Base-by-base conservation (phyloP, 2,113 vertebrate genomes). In the Microcebus lehilahytsara region DNA sequence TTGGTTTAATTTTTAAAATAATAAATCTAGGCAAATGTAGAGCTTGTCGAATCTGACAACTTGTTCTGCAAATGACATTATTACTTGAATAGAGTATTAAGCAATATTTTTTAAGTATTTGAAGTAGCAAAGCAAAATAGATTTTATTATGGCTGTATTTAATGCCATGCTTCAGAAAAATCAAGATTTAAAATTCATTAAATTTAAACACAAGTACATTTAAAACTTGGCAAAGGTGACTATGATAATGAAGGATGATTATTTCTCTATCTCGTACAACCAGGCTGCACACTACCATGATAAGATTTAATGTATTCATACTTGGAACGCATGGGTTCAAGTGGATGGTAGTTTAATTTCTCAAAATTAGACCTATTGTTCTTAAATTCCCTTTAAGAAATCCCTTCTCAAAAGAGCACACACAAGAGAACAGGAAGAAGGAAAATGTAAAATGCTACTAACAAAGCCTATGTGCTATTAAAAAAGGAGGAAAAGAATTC, bases 21-120 rank as follows among this genome's bases (percentile, higher is more conserved):
- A 97, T 49, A 92, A 93, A 93, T 98, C 84, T 62, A 72, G 96
- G 94, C 96, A 97, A 95, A 95, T 97, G 95, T 96, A 97, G 93
- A 98, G 71, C 80, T 86, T 91, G 96, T 96, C 77, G 16, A 93
- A 97, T 85, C n/a, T 95, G 81, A 90, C 69, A 97, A 74, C 89
- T 72, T 62, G 22, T 79, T 98, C 96, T 72, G 42, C 42, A 97
- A 98, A 97, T 95, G 77, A 83, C 93, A 64, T 80, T 96, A 89
- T 86, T 98, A 94, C 77, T 89, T 66, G 40, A 91, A 90, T 30
- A 89, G 66, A 91, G 85, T 88, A 96, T 97, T 93, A 90, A 93
- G 42, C 71, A 87, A 62, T 88, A 97, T 97, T 93, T 96, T 80
- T 67, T 77, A 96, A 96, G 80, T 86, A 84, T 89, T 85, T 88